Evolutionary conservation across 2,888 invertebrate species (phyloP).

Genomic region (Nomada hirtipes): DNA sequence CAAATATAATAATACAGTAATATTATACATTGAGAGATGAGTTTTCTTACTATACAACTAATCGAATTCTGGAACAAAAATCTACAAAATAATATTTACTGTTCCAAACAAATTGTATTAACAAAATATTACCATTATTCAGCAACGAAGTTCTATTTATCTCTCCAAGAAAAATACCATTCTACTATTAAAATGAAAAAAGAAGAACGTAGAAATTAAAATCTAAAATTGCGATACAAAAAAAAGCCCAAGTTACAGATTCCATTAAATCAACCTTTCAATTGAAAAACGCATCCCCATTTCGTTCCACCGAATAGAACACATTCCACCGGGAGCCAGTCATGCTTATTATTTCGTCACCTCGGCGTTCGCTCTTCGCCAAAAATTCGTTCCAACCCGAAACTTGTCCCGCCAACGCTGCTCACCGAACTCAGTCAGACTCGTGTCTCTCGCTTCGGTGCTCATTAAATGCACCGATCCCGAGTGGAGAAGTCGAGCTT

Average conservation of each 20-base stretch:
- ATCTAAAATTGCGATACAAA: not conserved
- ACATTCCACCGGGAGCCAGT: not conserved
- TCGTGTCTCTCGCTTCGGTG: conserved; percentile 24
- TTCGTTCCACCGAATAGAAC: no score
- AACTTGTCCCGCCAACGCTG: conserved; percentile 2
- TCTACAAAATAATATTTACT: not conserved
- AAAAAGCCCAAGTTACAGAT: no score
- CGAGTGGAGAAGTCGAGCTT: conserved; percentile 15
- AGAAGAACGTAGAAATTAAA: not conserved
- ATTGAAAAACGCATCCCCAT: no score
- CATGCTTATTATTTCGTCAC: not conserved
- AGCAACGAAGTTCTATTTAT: no score
- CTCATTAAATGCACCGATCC: conserved; percentile 50
- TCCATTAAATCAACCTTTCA: no score
- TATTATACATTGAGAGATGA: no score
- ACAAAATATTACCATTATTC: not conserved
- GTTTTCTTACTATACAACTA: no score
- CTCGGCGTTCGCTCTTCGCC: not conserved
- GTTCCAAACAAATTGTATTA: not conserved
- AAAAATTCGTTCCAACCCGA: not conserved
- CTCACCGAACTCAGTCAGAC: not conserved
- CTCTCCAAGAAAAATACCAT: not conserved
- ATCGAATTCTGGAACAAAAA: not conserved
- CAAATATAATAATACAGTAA: no score
- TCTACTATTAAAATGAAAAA: not conserved